Percentiles rank a stretch among this genome's conserved stretches.
These are phyloP conservation scores for Clarias pachynema DNA, from an alignment of 2,797 vertebrate genomes.

Conservation along the genomic window DNA sequence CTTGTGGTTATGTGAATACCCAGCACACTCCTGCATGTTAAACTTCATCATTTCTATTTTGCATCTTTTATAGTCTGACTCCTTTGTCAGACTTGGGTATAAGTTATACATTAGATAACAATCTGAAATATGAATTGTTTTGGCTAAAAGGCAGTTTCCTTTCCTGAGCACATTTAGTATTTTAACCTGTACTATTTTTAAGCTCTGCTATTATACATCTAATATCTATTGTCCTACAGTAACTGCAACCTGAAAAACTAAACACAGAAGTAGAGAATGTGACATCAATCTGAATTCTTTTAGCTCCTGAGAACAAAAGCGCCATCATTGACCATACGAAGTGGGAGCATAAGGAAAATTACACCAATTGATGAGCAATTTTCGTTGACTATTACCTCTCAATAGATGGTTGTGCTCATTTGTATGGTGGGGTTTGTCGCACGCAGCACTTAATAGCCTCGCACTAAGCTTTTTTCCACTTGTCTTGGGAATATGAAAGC, in stretches of 20 bases:
- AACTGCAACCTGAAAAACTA: constrained; percentile 1
- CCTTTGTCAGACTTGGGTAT: too few species aligned
- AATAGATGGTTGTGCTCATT: constrained; percentile 11
- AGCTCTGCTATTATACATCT: background rate
- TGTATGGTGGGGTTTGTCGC: constrained; percentile 28
- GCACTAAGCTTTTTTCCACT: background rate
- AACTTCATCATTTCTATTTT: background rate
- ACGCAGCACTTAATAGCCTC: constrained; percentile 14
- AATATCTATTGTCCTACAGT: background rate
- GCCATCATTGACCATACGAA: constrained; percentile 20
- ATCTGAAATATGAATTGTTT: background rate
- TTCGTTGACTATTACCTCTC: constrained; percentile 27
- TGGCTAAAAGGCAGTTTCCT: background rate
- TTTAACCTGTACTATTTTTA: too few species aligned
- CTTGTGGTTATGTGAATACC: background rate
- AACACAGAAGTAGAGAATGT: background rate
- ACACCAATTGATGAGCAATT: constrained; percentile 36
- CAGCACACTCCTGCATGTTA: background rate
- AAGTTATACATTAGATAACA: background rate
- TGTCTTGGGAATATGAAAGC: constrained; percentile 23
- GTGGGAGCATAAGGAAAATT: constrained; percentile 39
- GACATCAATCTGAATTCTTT: constrained; percentile 12
- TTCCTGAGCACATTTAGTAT: background rate
- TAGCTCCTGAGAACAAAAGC: constrained; percentile 13
- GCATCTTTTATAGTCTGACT: background rate